Percentiles rank a stretch among this genome's conserved stretches.
phyloP scores from a whole-genome alignment of 2,113 vertebrate genomes.

The Cyanoramphus novaezelandiae region DNA sequence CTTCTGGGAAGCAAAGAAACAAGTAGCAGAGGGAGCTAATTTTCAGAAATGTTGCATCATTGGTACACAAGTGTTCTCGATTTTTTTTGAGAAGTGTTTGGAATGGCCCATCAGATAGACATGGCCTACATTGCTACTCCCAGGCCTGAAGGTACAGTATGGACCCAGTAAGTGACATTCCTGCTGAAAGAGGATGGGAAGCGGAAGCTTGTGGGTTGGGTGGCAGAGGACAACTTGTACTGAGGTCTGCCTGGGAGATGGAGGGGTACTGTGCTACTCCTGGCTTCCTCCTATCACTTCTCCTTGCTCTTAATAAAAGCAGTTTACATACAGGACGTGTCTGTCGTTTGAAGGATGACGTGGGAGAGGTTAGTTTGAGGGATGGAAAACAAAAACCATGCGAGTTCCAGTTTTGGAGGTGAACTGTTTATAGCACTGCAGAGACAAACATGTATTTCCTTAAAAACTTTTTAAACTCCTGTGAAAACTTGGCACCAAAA shows the following conservation, averaged over 20 bases:
- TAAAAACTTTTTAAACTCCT: background rate
- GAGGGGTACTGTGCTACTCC: background rate
- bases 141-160: background rate
- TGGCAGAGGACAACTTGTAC: background rate
- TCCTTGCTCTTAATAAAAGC: background rate
- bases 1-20: background rate
- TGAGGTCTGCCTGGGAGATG: background rate
- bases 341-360: background rate
- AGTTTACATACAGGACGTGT: background rate
- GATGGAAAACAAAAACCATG: background rate
- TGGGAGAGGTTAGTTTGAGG: background rate
- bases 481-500: background rate
- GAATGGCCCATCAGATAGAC: background rate
- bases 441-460: background rate
- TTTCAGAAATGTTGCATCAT: background rate
- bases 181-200: background rate
- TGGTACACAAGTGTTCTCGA: background rate
- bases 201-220: background rate
- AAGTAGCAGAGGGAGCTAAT: background rate
- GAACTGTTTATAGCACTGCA: background rate
- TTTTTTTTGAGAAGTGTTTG: background rate
- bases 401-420: background rate
- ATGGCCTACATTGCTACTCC: background rate
- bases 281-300: background rate
- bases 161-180: rapidly evolving